phyloP scores from a whole-genome alignment of 2,888 invertebrate species.

The Elysia crispata region DNA sequence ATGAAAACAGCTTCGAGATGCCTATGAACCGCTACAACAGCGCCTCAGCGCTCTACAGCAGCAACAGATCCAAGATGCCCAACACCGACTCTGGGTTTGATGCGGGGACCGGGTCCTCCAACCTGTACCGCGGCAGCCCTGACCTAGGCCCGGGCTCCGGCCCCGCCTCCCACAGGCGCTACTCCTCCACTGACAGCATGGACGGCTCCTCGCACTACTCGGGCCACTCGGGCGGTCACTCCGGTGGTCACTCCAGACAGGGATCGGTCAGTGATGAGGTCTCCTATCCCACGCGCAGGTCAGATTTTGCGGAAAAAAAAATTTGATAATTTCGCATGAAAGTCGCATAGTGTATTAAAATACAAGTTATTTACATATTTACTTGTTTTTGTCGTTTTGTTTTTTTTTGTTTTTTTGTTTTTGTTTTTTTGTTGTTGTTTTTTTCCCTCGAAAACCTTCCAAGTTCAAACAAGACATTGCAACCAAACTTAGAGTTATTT shows the following conservation, averaged over 20 bases:
- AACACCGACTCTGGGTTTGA: constrained; percentile 28
- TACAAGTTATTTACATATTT: too few relatives aligned
- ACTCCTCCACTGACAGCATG: constrained; percentile 70
- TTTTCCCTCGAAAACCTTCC: too few relatives aligned
- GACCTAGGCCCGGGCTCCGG: constrained; percentile 56
- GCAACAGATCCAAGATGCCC: constrained; percentile 2
- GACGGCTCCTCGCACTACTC: constrained; percentile 59
- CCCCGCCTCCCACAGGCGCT: constrained; percentile 58
- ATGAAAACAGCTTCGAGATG: constrained; percentile 60
- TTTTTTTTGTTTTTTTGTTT: too few relatives aligned
- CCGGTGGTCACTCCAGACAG: constrained; percentile 66
- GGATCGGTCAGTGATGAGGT: constrained; percentile 66
- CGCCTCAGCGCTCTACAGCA: constrained; percentile 52
- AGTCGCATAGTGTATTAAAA: too few relatives aligned
- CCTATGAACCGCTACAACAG: constrained; percentile 67
- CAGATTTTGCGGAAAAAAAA: too few relatives aligned
- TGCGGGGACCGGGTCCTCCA: too few relatives aligned
- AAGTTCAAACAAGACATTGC: too few relatives aligned
- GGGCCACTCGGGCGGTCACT: constrained; percentile 18
- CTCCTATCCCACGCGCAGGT: constrained; percentile 55
- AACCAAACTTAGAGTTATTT: too few relatives aligned
- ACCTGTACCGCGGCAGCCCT: constrained; percentile 65
- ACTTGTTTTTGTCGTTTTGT: too few relatives aligned
- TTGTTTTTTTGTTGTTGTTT: too few relatives aligned
- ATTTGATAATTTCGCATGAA: too few relatives aligned